phyloP scores from a whole-genome alignment of 2,113 vertebrate genomes.

The Boulengeromyrus knoepffleri region DNA sequence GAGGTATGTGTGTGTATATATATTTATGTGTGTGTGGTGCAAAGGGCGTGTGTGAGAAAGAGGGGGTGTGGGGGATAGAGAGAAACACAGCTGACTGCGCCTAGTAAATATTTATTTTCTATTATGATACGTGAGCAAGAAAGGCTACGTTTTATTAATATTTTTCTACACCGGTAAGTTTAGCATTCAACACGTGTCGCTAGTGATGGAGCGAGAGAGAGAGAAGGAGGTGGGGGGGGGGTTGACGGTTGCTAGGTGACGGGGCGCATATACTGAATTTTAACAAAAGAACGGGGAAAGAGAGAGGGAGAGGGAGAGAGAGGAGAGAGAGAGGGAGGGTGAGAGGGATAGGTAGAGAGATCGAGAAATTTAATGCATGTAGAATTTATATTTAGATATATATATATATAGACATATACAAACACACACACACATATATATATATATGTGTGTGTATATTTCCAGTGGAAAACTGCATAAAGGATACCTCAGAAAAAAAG shows the following conservation, averaged over 20 bases:
- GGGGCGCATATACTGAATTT: conserved; percentile 76
- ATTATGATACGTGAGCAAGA: conserved; percentile 57
- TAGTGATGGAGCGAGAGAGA: conserved; percentile 59
- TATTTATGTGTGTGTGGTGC: conserved; percentile 22
- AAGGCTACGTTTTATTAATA: conserved; percentile 64
- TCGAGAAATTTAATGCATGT: conserved; percentile 71
- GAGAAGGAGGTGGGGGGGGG: conserved; percentile 35
- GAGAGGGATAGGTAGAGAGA: conserved; percentile 45
- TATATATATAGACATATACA: conserved; percentile 17
- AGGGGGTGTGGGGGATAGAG: conserved; percentile 37
- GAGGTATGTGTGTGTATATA: conserved; percentile 20
- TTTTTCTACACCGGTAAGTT: conserved; percentile 70
- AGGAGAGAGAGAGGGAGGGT: conserved; percentile 38
- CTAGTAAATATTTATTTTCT: conserved; percentile 75
- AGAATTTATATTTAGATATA: conserved; percentile 60
- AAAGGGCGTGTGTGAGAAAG: conserved; percentile 25
- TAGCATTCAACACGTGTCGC: conserved; percentile 80
- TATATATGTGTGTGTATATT: conserved; percentile 20
- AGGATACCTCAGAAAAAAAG: conserved; percentile 66
- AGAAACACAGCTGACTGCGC: conserved; percentile 58
- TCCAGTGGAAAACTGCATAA: conserved; percentile 55
- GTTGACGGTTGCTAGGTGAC: conserved; percentile 75
- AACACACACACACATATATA: background rate
- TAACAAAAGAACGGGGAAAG: conserved; percentile 72
- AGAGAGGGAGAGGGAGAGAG: conserved; percentile 53